Conservation (phyloP, 2,888 invertebrate genomes). For the Bugulina stolonifera region DNA sequence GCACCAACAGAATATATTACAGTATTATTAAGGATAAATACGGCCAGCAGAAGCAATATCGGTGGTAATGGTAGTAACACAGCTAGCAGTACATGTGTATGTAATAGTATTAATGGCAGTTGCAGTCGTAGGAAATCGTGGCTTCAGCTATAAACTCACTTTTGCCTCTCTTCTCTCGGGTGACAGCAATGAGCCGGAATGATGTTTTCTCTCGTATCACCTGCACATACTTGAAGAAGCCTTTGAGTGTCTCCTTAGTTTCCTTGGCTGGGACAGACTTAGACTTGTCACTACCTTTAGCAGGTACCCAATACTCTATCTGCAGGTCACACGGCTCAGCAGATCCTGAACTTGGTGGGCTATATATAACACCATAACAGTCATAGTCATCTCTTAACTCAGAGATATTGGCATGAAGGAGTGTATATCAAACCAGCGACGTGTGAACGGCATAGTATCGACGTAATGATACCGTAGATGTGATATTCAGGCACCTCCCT, state of each 20-base stretch:
- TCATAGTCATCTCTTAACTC: too few species aligned
- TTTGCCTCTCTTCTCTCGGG: slow-evolving; percentile 24
- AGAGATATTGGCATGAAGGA: too few species aligned
- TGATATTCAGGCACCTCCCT: too few species aligned
- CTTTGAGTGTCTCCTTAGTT: slow-evolving; percentile 26
- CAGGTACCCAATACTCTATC: slow-evolving; percentile 25
- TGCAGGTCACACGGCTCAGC: slow-evolving; percentile 19
- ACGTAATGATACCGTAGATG: too few species aligned
- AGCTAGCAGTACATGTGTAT: background rate
- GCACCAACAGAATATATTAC: slow-evolving; percentile 1
- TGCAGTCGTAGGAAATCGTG: background rate
- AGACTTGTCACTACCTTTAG: slow-evolving; percentile 5
- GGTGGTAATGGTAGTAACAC: background rate
- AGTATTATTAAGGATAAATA: slow-evolving; percentile 25
- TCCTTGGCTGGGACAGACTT: background rate
- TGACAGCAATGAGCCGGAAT: background rate
- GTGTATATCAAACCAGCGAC: too few species aligned
- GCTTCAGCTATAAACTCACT: slow-evolving; percentile 7
- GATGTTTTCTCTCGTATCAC: slow-evolving; percentile 22
- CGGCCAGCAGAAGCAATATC: too few species aligned
- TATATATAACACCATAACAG: too few species aligned
- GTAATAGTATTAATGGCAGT: background rate
- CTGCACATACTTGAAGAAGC: slow-evolving; percentile 21
- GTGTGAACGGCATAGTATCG: too few species aligned
- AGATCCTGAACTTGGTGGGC: slow-evolving; percentile 2